Conservation (phyloP, 2,797 vertebrate species). For the Cirrhinus mrigala region DNA sequence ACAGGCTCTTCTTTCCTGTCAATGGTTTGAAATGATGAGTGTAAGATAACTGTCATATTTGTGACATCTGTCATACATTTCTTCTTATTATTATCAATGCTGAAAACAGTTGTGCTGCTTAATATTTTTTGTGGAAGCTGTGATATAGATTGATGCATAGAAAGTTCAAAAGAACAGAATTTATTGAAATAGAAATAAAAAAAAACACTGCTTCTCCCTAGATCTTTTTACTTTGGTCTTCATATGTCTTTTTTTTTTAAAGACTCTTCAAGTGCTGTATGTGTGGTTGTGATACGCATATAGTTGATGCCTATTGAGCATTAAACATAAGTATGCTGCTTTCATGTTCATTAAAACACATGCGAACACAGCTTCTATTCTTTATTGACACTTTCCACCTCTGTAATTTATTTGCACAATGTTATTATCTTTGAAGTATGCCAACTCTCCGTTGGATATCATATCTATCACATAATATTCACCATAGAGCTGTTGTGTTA, state of each 20-base stretch:
- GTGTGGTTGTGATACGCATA: neutral
- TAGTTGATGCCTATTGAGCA: constrained; percentile 62
- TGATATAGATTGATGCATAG: neutral
- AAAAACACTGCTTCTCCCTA: neutral
- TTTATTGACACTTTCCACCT: constrained; percentile 44
- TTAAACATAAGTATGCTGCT: constrained; percentile 22
- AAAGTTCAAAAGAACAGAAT: neutral
- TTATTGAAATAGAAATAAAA: neutral
- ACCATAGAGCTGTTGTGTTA: constrained; percentile 36
- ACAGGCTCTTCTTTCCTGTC: constrained; percentile 14
- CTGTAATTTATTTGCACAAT: constrained; percentile 33
- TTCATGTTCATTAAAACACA: constrained; percentile 34
- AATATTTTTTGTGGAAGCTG: neutral
- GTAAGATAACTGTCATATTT: constrained; percentile 37
- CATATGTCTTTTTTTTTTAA: neutral
- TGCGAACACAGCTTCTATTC: constrained; percentile 26
- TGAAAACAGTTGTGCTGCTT: neutral
- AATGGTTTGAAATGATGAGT: constrained; percentile 26
- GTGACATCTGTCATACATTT: neutral
- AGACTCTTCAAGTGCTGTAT: too few relatives aligned
- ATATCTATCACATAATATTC: constrained; percentile 44
- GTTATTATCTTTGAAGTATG: constrained; percentile 4
- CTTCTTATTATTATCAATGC: neutral
- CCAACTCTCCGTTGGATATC: constrained; percentile 30
- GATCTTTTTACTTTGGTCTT: neutral